Evolutionary conservation across 92 coral and sea anemone genomes (phyloP).

Genomic region (Phymanthus crucifer): DNA sequence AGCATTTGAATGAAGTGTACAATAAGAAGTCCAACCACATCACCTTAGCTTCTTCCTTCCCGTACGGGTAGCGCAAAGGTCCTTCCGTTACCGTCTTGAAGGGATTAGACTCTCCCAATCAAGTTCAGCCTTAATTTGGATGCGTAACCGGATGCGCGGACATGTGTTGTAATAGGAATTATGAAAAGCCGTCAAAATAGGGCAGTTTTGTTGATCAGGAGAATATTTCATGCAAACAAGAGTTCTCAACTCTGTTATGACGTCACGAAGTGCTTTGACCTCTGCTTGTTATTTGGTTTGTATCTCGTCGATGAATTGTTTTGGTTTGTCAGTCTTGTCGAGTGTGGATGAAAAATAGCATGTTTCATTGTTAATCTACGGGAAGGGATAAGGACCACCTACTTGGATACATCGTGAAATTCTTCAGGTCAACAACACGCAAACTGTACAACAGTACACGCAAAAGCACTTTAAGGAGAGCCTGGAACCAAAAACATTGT

Average conservation of each 20-base stretch:
- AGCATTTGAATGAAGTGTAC: not conserved
- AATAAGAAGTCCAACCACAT: not conserved
- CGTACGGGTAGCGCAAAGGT: not conserved
- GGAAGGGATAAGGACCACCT: slow-evolving; percentile 25
- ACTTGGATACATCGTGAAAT: not conserved
- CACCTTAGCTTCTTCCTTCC: not conserved
- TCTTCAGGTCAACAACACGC: not conserved
- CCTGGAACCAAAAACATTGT: too few species aligned
- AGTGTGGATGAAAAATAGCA: slow-evolving; percentile 13
- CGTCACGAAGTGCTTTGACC: not conserved
- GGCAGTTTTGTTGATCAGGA: not conserved
- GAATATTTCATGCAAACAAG: not conserved
- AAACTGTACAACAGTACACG: not conserved
- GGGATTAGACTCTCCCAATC: not conserved
- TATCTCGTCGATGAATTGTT: not conserved
- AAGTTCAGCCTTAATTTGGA: not conserved
- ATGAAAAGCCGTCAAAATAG: slow-evolving; percentile 3
- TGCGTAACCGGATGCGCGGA: not conserved
- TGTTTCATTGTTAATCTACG: slow-evolving; percentile 6
- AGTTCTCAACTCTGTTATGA: not conserved
- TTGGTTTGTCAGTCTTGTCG: slow-evolving; percentile 24
- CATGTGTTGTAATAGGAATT: not conserved
- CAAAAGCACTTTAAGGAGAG: not conserved
- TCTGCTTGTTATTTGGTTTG: not conserved
- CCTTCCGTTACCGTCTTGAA: not conserved